Evolutionary conservation across 2,888 invertebrate genomes (phyloP).

Genomic region (Plusia festucae): DNA sequence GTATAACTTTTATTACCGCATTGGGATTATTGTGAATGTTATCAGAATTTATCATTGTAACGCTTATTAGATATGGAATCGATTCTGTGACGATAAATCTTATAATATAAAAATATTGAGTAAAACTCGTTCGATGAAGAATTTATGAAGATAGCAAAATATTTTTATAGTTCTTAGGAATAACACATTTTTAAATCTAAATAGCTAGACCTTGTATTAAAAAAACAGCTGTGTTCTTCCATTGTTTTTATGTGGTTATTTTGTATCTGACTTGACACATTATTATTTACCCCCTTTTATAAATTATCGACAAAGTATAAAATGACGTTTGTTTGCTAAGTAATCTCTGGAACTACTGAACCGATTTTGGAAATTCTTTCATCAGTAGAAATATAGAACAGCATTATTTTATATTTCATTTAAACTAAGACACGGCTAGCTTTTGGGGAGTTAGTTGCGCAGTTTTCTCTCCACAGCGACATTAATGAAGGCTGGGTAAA

Average conservation of each 20-base stretch:
- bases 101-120: conserved; percentile 6
- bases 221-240: neutral
- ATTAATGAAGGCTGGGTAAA: no score
- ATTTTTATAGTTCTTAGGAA: neutral
- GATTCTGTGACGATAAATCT: conserved; percentile 5
- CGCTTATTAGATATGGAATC: conserved; percentile 7
- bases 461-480: no score
- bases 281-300: no score
- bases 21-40: conserved; percentile 7
- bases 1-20: neutral
- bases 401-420: no score
- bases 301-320: no score
- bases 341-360: no score
- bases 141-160: neutral
- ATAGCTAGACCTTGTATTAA: neutral
- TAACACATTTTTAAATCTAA: neutral
- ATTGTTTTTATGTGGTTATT: neutral
- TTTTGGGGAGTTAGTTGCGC: neutral
- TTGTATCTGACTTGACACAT: no score
- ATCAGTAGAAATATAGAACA: no score
- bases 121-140: neutral
- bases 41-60: conserved; percentile 4
- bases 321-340: no score
- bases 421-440: neutral
- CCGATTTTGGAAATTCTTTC: no score